A percentile compares a stretch with the other conserved stretches of the same genome.
These are phyloP conservation scores for Pollimyrus isidori DNA, from an alignment of 2,113 vertebrate species.

Conservation along the genomic window DNA sequence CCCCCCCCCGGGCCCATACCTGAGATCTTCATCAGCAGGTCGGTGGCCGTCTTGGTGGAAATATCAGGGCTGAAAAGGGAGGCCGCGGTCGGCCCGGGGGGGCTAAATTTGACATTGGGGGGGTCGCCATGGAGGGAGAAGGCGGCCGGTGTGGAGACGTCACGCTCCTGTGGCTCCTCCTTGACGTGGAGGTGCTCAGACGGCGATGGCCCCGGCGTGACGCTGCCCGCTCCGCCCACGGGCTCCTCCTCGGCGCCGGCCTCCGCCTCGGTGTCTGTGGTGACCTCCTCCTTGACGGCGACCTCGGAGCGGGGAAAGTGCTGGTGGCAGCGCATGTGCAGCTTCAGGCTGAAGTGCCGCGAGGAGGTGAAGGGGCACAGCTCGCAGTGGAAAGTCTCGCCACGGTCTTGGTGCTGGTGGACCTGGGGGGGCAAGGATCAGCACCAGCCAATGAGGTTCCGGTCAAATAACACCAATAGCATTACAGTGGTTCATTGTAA, in stretches of 20 bases:
- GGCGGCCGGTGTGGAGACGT: slow-evolving; percentile 67
- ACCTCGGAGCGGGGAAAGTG: slow-evolving; percentile 92
- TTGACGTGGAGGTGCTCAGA: slow-evolving; percentile 79
- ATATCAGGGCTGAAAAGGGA: slow-evolving; percentile 94
- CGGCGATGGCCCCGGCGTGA: slow-evolving; percentile 51
- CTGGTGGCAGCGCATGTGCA: slow-evolving; percentile 99
- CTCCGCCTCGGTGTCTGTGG: slow-evolving; percentile 81
- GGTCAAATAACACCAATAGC: not conserved
- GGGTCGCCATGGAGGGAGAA: slow-evolving; percentile 75
- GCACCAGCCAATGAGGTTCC: not conserved
- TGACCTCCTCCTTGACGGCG: slow-evolving; percentile 94
- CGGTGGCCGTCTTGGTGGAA: slow-evolving; percentile 93
- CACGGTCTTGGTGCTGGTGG: slow-evolving; percentile 98
- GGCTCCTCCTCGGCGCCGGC: slow-evolving; percentile 42
- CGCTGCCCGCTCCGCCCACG: slow-evolving; percentile 48
- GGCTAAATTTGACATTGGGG: slow-evolving; percentile 58
- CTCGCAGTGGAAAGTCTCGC: slow-evolving; percentile 97
- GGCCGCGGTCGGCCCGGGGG: slow-evolving; percentile 63
- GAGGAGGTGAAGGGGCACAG: slow-evolving; percentile 98
- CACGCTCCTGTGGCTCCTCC: slow-evolving; percentile 89
- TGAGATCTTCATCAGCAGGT: slow-evolving; percentile 98
- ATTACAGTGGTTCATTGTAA: not conserved
- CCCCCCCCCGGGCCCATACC: slow-evolving; percentile 54
- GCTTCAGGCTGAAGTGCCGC: slow-evolving; percentile 98
- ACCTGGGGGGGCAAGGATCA: slow-evolving; percentile 61